A percentile compares a stretch with the other conserved stretches of the same genome.
Conservation (phyloP, 2,888 invertebrate genomes). For the Drosophila conformis region DNA sequence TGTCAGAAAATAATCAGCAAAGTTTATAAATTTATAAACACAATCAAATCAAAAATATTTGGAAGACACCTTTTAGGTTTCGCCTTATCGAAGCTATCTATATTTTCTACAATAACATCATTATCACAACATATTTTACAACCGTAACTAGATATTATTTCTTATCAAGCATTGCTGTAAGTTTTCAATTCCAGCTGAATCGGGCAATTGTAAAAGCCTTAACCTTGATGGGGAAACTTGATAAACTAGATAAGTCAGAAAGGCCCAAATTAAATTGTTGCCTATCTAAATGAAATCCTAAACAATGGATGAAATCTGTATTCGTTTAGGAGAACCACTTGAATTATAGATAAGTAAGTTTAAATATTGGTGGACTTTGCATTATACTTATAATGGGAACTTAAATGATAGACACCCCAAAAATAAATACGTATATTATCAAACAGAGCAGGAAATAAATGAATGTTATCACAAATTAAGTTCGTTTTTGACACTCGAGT, state of each 20-base stretch:
- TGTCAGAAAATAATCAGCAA: neutral
- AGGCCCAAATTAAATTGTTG: slow-evolving; percentile 12
- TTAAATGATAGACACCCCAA: slow-evolving; percentile 3
- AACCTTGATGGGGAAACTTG: slow-evolving; percentile 29
- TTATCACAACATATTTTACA: slow-evolving; percentile 9
- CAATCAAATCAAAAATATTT: neutral
- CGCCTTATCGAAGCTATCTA: neutral
- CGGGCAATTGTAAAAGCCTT: slow-evolving; percentile 12
- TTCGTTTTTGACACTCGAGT: slow-evolving; percentile 3
- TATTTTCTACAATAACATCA: neutral
- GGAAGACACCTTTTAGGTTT: neutral
- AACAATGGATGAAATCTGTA: slow-evolving; percentile 12
- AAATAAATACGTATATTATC: slow-evolving; percentile 3
- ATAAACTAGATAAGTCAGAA: slow-evolving; percentile 13
- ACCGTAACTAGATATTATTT: slow-evolving; percentile 32
- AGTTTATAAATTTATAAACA: neutral
- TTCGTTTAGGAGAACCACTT: slow-evolving; percentile 24
- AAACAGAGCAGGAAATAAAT: neutral
- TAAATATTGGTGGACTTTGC: slow-evolving; percentile 31
- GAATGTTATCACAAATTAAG: slow-evolving; percentile 27
- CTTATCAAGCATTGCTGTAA: slow-evolving; percentile 25
- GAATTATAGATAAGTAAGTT: slow-evolving; percentile 17
- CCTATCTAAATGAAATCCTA: slow-evolving; percentile 29
- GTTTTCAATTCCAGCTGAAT: slow-evolving; percentile 6
- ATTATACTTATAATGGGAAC: slow-evolving; percentile 23